Base-by-base conservation (phyloP, 1,140 invertebrate species). In the Artemia franciscana region DNA sequence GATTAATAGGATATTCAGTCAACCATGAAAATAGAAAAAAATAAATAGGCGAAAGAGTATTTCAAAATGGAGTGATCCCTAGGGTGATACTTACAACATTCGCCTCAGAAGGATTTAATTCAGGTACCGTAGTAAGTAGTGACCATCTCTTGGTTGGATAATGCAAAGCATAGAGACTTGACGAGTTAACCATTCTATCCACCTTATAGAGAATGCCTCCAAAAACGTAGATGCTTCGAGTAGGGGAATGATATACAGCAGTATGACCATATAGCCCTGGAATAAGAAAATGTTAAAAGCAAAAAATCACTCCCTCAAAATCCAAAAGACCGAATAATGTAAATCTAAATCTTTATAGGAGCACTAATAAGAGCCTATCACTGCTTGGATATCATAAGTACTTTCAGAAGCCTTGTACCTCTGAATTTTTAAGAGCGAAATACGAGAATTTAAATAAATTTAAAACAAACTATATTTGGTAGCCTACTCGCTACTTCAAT, bases 171-270 rank as follows among this genome's bases (percentile, higher is more conserved):
- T 84, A 90, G 0, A 91, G 72, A 67, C 83, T 82, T 67, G 84
- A 83, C 0, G 84, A 85, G 21, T 85, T 74, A 39, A 77, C 76
- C 5, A 84, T 83, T 62, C 79, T 77, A 67, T 85, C 83, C n/a
- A 82, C 76, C 7, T 79, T 77, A 68, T 84, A 88, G 2, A 82
- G 72, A 68, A 88, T 85, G 15, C 92, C 92, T 26, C 92, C 92
- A 73, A 87, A 94, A 0, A 95, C 75, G 69, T 92, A 97, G 56
- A 96, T 78, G 66, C 85, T 87, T 64, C 88, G 81, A 0, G 84
- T 85, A 25, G 78, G 78, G 0, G 76, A 72, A 67, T 94, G 85
- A 70, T 89, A 95, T 0, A 93, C 86, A 0, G 90, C 85, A 28
- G 82, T 86, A 71, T 96, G 92, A 0, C 91, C 91, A 70, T 87